Conservation (phyloP, 2,888 invertebrate genomes). For the Eristalis tenax region DNA sequence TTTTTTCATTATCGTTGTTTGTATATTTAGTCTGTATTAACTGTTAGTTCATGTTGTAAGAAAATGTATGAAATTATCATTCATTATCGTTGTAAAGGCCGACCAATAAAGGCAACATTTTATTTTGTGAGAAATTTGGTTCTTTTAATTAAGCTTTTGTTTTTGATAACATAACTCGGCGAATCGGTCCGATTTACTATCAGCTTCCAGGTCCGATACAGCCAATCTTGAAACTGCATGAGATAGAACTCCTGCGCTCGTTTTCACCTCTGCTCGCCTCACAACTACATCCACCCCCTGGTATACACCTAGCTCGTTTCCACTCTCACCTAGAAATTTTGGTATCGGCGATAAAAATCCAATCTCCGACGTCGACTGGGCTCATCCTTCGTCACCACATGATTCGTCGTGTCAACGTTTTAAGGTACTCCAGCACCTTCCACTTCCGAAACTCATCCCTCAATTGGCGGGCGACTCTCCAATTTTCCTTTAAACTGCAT, state of each 20-base stretch:
- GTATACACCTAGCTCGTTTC: slow-evolving; percentile 65
- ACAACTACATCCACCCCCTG: no score
- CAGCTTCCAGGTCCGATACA: no score
- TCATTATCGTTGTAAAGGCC: no score
- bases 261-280: slow-evolving; percentile 73
- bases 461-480: no score
- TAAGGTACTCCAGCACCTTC: slow-evolving; percentile 52
- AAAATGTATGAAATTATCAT: no score
- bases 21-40: no score
- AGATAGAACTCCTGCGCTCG: slow-evolving; percentile 65
- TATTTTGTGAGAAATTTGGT: no score
- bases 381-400: slow-evolving; percentile 51
- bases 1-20: no score
- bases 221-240: slow-evolving; percentile 72
- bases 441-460: slow-evolving; percentile 55
- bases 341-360: slow-evolving; percentile 70
- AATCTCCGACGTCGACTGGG: slow-evolving; percentile 41
- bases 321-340: slow-evolving; percentile 70
- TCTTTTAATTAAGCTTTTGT: no score
- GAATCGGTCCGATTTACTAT: slow-evolving; percentile 55
- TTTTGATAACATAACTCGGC: not conserved
- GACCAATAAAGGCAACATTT: no score
- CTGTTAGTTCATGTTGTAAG: no score
- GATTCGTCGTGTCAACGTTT: slow-evolving; percentile 50
- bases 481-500: no score